These are phyloP conservation scores for Leptonema lineaticorne DNA, from an alignment of 1,140 invertebrate species.

Conservation along the genomic window DNA sequence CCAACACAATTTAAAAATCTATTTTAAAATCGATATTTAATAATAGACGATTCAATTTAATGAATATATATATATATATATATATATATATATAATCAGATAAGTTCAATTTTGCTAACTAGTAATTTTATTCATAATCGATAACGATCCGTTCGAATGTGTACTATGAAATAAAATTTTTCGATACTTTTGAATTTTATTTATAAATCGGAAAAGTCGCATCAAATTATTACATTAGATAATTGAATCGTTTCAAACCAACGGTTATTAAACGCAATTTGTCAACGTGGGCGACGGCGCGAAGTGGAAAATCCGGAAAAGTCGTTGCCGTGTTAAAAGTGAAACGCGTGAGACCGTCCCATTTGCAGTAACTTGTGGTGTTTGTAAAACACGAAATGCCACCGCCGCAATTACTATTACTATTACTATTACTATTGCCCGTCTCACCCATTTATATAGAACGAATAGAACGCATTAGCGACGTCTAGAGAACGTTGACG, in stretches of 20 bases:
- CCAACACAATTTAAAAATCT: no score
- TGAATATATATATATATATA: no score
- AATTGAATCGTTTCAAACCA: constrained; percentile 30
- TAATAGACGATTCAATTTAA: no score
- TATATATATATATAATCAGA: no score
- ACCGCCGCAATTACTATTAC: no score
- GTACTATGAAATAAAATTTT: background rate
- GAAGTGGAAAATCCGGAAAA: background rate
- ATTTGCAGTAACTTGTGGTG: background rate
- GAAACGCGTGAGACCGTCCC: background rate
- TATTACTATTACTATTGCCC: no score
- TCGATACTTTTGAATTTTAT: background rate
- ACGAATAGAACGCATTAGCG: no score
- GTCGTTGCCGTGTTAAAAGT: background rate
- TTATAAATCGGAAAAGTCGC: background rate
- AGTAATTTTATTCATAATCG: background rate
- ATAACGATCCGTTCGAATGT: background rate
- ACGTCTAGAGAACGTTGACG: no score
- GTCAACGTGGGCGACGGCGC: background rate
- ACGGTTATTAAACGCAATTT: constrained; percentile 22
- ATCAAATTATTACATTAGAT: background rate
- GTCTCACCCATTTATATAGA: no score
- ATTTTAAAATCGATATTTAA: no score
- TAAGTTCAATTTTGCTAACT: background rate
- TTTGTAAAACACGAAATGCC: no score